Conservation (phyloP, 2,888 invertebrate species). For the Synanthedon andrenaeformis region DNA sequence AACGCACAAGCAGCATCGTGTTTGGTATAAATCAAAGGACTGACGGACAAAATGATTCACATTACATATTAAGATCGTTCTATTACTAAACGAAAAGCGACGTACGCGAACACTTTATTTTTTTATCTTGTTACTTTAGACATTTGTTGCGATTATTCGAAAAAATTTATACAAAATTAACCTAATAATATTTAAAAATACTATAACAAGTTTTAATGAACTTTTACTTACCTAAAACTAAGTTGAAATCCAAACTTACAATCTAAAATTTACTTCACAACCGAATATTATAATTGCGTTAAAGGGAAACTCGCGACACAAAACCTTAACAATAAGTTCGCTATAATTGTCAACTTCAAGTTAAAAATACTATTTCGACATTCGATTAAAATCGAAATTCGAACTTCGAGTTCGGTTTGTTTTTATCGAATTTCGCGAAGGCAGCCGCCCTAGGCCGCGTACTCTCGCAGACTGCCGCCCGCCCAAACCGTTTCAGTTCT, state of each 20-base stretch:
- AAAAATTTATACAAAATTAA: no score
- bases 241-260: slow-evolving; percentile 5
- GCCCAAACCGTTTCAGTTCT: slow-evolving; percentile 17
- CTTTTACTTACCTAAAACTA: slow-evolving; percentile 6
- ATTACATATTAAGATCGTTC: neutral
- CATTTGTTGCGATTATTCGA: neutral
- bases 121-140: neutral
- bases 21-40: slow-evolving; percentile 42
- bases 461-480: slow-evolving; percentile 44
- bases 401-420: neutral
- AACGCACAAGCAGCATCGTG: slow-evolving; percentile 35
- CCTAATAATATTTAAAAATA: no score
- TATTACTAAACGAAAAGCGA: neutral
- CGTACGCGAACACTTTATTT: neutral
- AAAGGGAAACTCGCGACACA: neutral
- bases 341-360: neutral
- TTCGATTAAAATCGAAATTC: neutral
- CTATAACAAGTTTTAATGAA: no score
- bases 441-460: slow-evolving; percentile 27
- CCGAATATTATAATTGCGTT: neutral
- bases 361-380: neutral
- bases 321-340: slow-evolving; percentile 21
- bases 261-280: neutral
- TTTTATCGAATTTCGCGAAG: slow-evolving; percentile 1
- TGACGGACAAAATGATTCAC: slow-evolving; percentile 6